Evolutionary conservation across 1,140 invertebrate species (phyloP).

Genomic region (Leucophenga varia): DNA sequence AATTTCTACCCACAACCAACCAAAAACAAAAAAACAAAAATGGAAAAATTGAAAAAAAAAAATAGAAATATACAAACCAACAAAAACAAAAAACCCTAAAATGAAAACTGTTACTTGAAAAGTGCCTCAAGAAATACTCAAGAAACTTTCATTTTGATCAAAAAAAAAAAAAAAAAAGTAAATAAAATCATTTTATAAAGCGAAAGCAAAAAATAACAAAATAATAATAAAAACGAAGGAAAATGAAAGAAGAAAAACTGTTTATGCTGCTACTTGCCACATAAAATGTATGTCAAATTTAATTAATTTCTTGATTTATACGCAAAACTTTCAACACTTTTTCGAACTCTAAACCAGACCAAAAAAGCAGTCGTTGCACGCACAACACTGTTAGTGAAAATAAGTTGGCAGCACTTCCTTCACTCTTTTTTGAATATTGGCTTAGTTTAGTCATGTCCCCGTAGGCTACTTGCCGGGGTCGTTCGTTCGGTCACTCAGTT

Average conservation of each 20-base stretch:
- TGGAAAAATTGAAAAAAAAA: background rate
- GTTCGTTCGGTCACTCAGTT: conserved; percentile 9
- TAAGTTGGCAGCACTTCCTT: too few species aligned
- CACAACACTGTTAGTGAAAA: too few species aligned
- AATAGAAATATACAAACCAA: background rate
- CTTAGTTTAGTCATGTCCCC: background rate
- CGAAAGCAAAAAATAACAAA: conserved; percentile 2
- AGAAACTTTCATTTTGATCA: background rate
- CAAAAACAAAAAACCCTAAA: too few species aligned
- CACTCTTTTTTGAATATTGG: too few species aligned
- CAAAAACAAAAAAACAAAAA: background rate
- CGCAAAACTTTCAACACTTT: conserved; percentile 33
- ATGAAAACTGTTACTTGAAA: too few species aligned
- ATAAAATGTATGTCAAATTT: conserved; percentile 55
- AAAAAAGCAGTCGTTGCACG: too few species aligned
- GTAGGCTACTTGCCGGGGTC: background rate
- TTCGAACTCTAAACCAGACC: background rate
- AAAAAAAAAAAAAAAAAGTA: conserved; percentile 1
- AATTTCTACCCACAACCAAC: too few species aligned
- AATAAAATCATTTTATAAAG: too few species aligned
- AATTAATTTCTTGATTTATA: conserved; percentile 56
- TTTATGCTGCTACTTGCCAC: conserved; percentile 40
- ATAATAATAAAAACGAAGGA: conserved; percentile 7
- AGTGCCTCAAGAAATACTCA: too few species aligned
- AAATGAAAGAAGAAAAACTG: conserved; percentile 32